These are phyloP conservation scores for Metallyticus violacea DNA, from an alignment of 2,888 invertebrate genomes.

Conservation along the genomic window DNA sequence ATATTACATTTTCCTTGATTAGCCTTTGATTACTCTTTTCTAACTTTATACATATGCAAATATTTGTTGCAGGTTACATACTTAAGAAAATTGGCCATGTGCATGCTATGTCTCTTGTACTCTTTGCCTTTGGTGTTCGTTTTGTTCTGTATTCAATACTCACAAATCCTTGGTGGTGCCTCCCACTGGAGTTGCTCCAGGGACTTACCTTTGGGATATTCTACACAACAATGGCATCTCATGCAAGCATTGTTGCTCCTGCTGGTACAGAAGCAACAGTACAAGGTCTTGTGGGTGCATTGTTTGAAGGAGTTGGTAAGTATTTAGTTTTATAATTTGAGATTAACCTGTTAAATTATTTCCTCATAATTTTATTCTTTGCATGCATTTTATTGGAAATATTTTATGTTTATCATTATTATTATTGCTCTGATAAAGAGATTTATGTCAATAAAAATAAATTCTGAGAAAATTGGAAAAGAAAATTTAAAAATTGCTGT, in stretches of 20 bases:
- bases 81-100: conserved; percentile 77
- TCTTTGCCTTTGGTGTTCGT: conserved; percentile 75
- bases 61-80: conserved; percentile 57
- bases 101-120: conserved; percentile 78
- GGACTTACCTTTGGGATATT: conserved; percentile 87
- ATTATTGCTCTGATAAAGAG: too few relatives aligned
- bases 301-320: conserved; percentile 78
- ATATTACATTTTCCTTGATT: too few relatives aligned
- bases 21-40: too few relatives aligned
- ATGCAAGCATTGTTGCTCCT: conserved; percentile 79
- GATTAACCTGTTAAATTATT: too few relatives aligned
- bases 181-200: conserved; percentile 82
- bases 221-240: conserved; percentile 85
- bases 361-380: too few relatives aligned
- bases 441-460: too few relatives aligned
- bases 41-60: too few relatives aligned
- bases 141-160: conserved; percentile 79
- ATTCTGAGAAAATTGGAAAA: too few relatives aligned
- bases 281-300: conserved; percentile 81
- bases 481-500: too few relatives aligned
- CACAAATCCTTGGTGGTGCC: conserved; percentile 75
- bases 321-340: too few relatives aligned
- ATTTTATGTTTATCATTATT: too few relatives aligned
- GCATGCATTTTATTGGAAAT: too few relatives aligned
- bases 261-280: conserved; percentile 83